Base-by-base conservation (phyloP, 2,113 vertebrate genomes). In the Vidua chalybeata region DNA sequence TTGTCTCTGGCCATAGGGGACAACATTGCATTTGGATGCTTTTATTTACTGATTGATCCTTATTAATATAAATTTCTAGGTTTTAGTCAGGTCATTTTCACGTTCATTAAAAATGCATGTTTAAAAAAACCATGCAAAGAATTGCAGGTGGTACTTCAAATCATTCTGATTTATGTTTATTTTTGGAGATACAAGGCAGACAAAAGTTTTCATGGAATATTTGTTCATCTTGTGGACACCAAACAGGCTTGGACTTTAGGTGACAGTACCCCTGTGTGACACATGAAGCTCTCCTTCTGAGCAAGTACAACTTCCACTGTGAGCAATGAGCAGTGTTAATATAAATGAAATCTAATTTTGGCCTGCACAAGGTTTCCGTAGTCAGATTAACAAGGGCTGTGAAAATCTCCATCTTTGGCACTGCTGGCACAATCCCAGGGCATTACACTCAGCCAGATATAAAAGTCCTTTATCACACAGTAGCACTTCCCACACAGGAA, bases 41-140 rank as follows among this genome's bases (percentile, higher is more conserved):
- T 92, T 91, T 92, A 74, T 95, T 93, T 93, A 68, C 88, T 22
- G 55, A 68, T 72, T 56, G 76, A 89, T 61, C 37, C 45, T 84
- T 92, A 84, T 82, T 93, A 93, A 92, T 91, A 92, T 62, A 48
- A 37, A 94, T 90, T 37, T 72, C 56, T 59, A 37, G 24, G 33
- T 33, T 92, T 83, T 80, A 82, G 43, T 45, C 51, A 37, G 75
- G 59, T 48, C 64, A 45, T 74, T 80, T 83, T 67, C 39, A 6
- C 3, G 0, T 22, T 77, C 71, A 63, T 90, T 80, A 88, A 93
- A 96, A 90, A 85, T 93, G 1, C 5, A 80, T 79, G 27, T 5
- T 16, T 37, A 15, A 45, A 63, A 66, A 63, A 23, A 5, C 0
- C 17, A 41, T 41, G 41, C 41, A 41, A 41, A 41, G 11, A 22